A percentile compares a stretch with the other conserved stretches of the same genome.
Evolutionary conservation across 2,888 invertebrate genomes (phyloP).

Genomic region (Anarsia innoxiella): DNA sequence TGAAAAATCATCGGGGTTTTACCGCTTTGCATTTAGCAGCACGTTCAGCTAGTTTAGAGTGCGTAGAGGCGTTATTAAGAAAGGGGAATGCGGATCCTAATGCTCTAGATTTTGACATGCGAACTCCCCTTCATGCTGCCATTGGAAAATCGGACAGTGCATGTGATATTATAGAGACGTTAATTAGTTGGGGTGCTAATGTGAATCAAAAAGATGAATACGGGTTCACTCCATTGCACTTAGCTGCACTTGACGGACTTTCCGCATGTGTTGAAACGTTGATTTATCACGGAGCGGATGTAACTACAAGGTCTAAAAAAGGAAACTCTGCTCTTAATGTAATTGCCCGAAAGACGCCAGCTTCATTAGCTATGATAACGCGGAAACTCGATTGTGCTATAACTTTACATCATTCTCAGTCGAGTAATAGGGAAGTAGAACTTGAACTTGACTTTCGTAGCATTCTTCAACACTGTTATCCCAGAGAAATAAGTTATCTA

Average conservation of each 20-base stretch:
- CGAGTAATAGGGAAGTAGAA: slow-evolving; percentile 87
- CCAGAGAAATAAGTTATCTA: slow-evolving; percentile 88
- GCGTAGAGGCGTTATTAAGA: slow-evolving; percentile 83
- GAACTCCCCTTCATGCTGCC: slow-evolving; percentile 88
- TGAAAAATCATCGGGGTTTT: slow-evolving; percentile 86
- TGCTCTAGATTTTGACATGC: slow-evolving; percentile 85
- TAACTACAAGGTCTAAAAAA: slow-evolving; percentile 91
- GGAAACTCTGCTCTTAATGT: slow-evolving; percentile 90
- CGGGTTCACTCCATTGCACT: slow-evolving; percentile 89
- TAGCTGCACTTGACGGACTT: slow-evolving; percentile 89
- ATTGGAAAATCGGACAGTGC: slow-evolving; percentile 88
- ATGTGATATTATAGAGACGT: slow-evolving; percentile 85
- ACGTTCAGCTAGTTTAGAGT: slow-evolving; percentile 85
- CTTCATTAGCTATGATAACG: slow-evolving; percentile 87
- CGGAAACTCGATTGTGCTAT: slow-evolving; percentile 88
- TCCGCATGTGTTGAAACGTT: slow-evolving; percentile 90
- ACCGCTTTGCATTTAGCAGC: slow-evolving; percentile 91
- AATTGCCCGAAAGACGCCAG: slow-evolving; percentile 89
- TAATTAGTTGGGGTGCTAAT: slow-evolving; percentile 87
- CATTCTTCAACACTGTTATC: slow-evolving; percentile 87
- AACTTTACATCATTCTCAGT: slow-evolving; percentile 84
- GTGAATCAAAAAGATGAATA: slow-evolving; percentile 90
- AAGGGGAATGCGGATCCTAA: slow-evolving; percentile 87
- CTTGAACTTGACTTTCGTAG: slow-evolving; percentile 88
- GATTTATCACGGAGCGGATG: slow-evolving; percentile 89